A percentile compares a stretch with the other conserved stretches of the same genome.
Evolutionary conservation across 64 coral and sea anemone genomes (phyloP).

Genomic region (Actinia tenebrosa): DNA sequence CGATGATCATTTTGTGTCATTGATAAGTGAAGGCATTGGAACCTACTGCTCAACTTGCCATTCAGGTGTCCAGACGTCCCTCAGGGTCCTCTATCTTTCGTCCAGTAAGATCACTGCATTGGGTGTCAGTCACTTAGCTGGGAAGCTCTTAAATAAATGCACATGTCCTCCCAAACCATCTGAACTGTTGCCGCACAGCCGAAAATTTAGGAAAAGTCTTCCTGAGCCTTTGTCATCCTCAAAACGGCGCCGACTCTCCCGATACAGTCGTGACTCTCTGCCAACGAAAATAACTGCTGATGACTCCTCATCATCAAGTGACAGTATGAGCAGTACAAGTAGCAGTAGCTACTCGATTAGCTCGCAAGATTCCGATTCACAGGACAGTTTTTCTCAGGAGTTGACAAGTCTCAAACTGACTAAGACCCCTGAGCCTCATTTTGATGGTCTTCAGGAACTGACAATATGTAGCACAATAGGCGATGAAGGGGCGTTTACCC

Average conservation of each 20-base stretch:
- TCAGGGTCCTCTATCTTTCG: slow-evolving; percentile 34
- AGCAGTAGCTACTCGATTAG: neutral
- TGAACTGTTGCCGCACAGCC: neutral
- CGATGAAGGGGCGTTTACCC: slow-evolving; percentile 28
- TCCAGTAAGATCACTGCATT: slow-evolving; percentile 22
- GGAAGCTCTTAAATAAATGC: slow-evolving; percentile 40
- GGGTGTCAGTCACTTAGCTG: neutral
- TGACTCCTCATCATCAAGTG: neutral
- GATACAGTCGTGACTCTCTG: neutral
- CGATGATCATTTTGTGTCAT: slow-evolving; percentile 15
- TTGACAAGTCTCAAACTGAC: neutral
- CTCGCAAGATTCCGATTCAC: slow-evolving; percentile 6
- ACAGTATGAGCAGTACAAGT: neutral
- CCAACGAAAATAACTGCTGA: neutral
- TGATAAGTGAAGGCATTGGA: slow-evolving; percentile 29
- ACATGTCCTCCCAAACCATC: neutral
- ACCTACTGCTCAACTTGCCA: slow-evolving; percentile 25
- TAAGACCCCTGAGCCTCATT: neutral
- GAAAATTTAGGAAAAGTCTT: slow-evolving; percentile 11
- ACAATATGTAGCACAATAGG: slow-evolving; percentile 26
- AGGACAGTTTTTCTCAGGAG: slow-evolving; percentile 3
- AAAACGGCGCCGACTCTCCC: neutral
- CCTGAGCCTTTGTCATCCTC: slow-evolving; percentile 9
- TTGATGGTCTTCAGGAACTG: slow-evolving; percentile 50
- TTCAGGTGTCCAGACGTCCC: slow-evolving; percentile 9